Evolutionary conservation across 2,888 invertebrate species (phyloP).

Genomic region (Iselma pallidipennis): DNA sequence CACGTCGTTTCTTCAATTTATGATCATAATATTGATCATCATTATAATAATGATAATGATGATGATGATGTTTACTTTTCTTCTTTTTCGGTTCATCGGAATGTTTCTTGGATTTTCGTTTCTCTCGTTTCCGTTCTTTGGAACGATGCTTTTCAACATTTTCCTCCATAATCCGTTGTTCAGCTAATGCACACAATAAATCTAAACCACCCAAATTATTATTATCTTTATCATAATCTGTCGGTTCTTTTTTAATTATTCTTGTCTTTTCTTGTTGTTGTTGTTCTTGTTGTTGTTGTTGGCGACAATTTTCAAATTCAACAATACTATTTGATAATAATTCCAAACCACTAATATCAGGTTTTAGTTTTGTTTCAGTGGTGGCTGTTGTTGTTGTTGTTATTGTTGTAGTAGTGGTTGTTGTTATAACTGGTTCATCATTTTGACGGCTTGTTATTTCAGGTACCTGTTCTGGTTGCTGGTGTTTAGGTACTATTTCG

Average conservation of each 20-base stretch:
- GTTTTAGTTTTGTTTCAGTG: slow-evolving; percentile 42
- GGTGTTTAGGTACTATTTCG: slow-evolving; percentile 12
- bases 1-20: slow-evolving; percentile 34
- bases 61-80: slow-evolving; percentile 44
- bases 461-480: slow-evolving; percentile 31
- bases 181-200: slow-evolving; percentile 80
- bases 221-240: slow-evolving; percentile 52
- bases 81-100: slow-evolving; percentile 53
- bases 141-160: slow-evolving; percentile 51
- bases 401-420: neutral
- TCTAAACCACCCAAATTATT: slow-evolving; percentile 69
- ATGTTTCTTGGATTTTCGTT: slow-evolving; percentile 55
- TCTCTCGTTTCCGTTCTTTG: slow-evolving; percentile 53
- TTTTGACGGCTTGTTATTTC: slow-evolving; percentile 10
- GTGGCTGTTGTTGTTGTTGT: neutral
- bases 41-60: neutral
- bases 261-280: slow-evolving; percentile 52
- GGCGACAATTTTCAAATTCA: slow-evolving; percentile 66
- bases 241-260: slow-evolving; percentile 51
- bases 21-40: slow-evolving; percentile 30
- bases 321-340: slow-evolving; percentile 84
- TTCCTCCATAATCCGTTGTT: slow-evolving; percentile 81
- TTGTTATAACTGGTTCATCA: neutral
- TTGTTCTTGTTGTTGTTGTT: slow-evolving; percentile 34
- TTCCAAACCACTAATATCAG: slow-evolving; percentile 81